A percentile compares a stretch with the other conserved stretches of the same genome.
Evolutionary conservation across 2,888 invertebrate genomes (phyloP).

Genomic region (Coronaproctus castanopsis): DNA sequence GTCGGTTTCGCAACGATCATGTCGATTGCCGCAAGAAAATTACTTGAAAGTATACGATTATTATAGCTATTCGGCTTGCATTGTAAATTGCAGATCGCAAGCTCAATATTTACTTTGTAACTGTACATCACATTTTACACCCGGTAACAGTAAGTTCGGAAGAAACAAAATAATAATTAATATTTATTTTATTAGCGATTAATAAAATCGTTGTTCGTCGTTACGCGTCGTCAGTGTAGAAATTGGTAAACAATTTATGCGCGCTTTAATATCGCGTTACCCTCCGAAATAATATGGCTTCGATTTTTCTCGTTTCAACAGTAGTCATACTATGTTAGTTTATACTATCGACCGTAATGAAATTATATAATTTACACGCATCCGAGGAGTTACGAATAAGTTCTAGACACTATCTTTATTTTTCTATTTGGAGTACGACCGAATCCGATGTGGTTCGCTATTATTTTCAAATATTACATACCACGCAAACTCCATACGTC

Average conservation of each 20-base stretch:
- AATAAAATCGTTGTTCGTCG: background rate
- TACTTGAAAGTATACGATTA: slow-evolving; percentile 31
- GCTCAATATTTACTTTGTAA: slow-evolving; percentile 35
- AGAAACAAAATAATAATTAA: background rate
- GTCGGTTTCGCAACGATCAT: slow-evolving; percentile 32
- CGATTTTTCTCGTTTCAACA: background rate
- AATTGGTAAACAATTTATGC: background rate
- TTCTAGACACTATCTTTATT: too few species aligned
- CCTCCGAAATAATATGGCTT: background rate
- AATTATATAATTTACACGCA: too few species aligned
- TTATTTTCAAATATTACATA: too few species aligned
- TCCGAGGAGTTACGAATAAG: too few species aligned
- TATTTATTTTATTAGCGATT: background rate
- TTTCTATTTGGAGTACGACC: too few species aligned
- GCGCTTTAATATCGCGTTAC: background rate
- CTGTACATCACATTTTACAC: slow-evolving; percentile 41
- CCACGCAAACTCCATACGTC: too few species aligned
- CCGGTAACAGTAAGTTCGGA: slow-evolving; percentile 20
- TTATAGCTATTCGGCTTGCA: slow-evolving; percentile 39
- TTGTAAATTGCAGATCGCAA: slow-evolving; percentile 36
- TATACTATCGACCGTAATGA: too few species aligned
- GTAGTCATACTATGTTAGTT: too few species aligned
- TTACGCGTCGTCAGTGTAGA: background rate
- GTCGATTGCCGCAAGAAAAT: slow-evolving; percentile 35
- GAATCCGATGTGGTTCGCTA: too few species aligned